These are phyloP conservation scores for Mesembrinibis cayennensis DNA, from an alignment of 2,113 vertebrate genomes.

Conservation along the genomic window DNA sequence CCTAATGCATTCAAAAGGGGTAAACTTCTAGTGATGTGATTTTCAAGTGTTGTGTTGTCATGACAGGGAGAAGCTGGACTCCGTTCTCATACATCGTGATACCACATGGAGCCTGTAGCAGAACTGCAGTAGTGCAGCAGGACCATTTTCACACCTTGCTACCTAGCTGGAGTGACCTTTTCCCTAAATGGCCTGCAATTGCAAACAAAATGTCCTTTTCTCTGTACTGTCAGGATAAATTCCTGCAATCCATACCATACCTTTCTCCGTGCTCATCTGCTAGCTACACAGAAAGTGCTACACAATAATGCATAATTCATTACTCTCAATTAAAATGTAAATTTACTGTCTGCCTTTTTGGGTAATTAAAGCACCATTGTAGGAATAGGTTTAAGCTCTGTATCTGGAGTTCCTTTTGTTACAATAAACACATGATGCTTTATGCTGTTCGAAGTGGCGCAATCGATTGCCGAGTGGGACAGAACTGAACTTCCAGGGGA, in stretches of 20 bases:
- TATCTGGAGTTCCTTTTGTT: neutral
- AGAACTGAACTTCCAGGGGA: neutral
- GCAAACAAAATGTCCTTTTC: neutral
- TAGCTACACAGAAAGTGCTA: neutral
- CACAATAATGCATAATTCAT: conserved; percentile 46
- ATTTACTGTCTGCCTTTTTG: conserved; percentile 8
- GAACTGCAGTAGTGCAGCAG: neutral
- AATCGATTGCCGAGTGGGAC: neutral
- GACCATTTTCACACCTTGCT: neutral
- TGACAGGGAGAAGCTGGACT: neutral
- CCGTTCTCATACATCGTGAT: neutral
- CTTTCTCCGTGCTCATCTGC: neutral
- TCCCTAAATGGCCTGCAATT: neutral
- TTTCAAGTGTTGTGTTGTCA: neutral
- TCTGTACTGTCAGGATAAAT: neutral
- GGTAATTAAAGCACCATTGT: conserved; percentile 21
- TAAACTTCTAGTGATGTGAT: neutral
- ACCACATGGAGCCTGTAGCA: neutral
- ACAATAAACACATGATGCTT: neutral
- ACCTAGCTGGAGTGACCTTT: neutral
- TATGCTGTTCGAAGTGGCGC: neutral
- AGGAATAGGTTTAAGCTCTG: conserved; percentile 1
- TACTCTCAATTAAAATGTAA: conserved; percentile 61
- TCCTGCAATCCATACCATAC: neutral
- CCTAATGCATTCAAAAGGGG: neutral